phyloP scores from a whole-genome alignment of 2,888 invertebrate genomes.

The Diogma glabrata region DNA sequence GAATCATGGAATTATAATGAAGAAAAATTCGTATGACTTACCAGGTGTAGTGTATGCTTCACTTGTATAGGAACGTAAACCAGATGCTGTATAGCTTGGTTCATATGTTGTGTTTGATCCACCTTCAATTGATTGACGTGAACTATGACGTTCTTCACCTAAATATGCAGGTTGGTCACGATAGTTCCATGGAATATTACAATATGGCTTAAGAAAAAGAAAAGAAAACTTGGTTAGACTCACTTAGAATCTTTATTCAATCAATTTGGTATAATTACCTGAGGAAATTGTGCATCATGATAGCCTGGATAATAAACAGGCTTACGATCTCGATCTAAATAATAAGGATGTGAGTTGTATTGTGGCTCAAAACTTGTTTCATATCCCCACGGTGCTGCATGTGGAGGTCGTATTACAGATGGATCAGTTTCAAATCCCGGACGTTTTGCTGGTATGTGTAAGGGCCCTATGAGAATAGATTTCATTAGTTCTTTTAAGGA shows the following conservation, averaged over 20 bases:
- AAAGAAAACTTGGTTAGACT: not conserved
- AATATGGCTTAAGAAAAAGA: constrained; percentile 18
- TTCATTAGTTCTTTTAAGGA: too few relatives aligned
- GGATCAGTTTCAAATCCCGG: constrained; percentile 42
- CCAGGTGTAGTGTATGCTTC: constrained; percentile 37
- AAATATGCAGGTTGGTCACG: constrained; percentile 31
- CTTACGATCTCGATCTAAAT: constrained; percentile 37
- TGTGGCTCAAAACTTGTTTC: constrained; percentile 34
- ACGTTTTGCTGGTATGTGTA: constrained; percentile 84
- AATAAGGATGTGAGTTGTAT: constrained; percentile 33
- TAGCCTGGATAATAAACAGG: constrained; percentile 33
- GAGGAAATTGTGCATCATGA: constrained; percentile 36
- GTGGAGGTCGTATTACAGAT: constrained; percentile 36
- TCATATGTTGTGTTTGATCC: constrained; percentile 36
- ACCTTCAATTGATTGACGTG: constrained; percentile 36
- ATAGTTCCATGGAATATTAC: constrained; percentile 30
- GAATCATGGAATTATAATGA: too few relatives aligned
- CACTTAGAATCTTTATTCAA: not conserved
- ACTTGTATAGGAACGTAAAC: constrained; percentile 33
- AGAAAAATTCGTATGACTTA: too few relatives aligned
- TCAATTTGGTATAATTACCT: constrained; percentile 26
- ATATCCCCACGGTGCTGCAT: constrained; percentile 33
- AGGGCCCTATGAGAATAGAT: constrained; percentile 48
- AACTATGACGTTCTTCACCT: constrained; percentile 34
- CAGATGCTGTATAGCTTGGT: constrained; percentile 29